A percentile compares a stretch with the other conserved stretches of the same genome.
phyloP scores from a whole-genome alignment of 2,888 invertebrate genomes.

The Cactoblastis cactorum region DNA sequence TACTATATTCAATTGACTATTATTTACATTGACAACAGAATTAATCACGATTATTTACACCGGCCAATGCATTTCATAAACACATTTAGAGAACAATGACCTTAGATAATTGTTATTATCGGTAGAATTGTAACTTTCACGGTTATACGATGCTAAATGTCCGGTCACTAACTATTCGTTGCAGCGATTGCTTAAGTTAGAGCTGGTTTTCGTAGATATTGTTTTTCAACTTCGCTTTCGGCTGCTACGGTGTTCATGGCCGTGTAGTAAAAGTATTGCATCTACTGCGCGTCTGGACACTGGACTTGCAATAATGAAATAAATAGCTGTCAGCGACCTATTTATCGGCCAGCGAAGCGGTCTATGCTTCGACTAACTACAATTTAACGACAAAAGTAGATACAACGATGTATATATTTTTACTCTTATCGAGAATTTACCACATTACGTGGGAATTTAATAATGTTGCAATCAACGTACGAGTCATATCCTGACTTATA shows the following conservation, averaged over 20 bases:
- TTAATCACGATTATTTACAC: slow-evolving; percentile 45
- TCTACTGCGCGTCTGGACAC: neutral
- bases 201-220: neutral
- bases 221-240: neutral
- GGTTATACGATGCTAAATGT: slow-evolving; percentile 14
- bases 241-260: neutral
- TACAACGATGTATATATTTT: too few species aligned
- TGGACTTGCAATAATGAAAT: neutral
- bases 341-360: slow-evolving; percentile 15
- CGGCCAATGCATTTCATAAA: slow-evolving; percentile 27
- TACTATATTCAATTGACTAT: slow-evolving; percentile 61
- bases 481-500: too few species aligned
- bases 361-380: neutral
- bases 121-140: slow-evolving; percentile 18
- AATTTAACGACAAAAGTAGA: neutral
- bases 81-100: slow-evolving; percentile 24
- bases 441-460: too few species aligned
- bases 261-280: neutral
- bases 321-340: slow-evolving; percentile 6
- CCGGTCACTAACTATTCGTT: neutral
- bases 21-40: slow-evolving; percentile 55
- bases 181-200: neutral
- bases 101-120: slow-evolving; percentile 28
- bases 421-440: too few species aligned
- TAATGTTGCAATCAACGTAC: too few species aligned